Conservation (phyloP, 2,113 vertebrate species). For the Rhinolophus ferrumequinum region DNA sequence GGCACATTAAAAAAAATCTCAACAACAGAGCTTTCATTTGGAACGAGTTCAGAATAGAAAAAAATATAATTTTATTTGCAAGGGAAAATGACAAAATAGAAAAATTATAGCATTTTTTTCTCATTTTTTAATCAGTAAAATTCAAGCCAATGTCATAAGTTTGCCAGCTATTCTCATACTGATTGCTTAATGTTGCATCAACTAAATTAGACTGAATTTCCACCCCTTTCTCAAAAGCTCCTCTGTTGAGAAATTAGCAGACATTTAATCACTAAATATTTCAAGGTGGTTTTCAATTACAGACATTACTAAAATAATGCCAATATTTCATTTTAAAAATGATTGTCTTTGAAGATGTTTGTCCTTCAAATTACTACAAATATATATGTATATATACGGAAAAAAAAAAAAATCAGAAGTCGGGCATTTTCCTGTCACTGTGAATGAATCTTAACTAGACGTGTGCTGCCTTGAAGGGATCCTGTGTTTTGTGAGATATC, state of each 20-base stretch:
- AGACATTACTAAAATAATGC: background rate
- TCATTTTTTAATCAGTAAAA: background rate
- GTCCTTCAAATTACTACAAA: background rate
- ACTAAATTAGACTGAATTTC: background rate
- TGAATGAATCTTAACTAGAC: slow-evolving; percentile 22
- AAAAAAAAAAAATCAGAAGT: background rate
- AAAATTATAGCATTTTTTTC: background rate
- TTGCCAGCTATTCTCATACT: background rate
- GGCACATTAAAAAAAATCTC: background rate
- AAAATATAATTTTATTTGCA: background rate
- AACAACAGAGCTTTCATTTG: background rate
- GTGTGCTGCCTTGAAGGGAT: background rate
- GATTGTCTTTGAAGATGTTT: background rate
- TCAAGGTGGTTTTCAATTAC: background rate
- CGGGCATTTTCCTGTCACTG: background rate
- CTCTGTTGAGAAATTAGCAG: slow-evolving; percentile 30
- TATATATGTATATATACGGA: too few species aligned
- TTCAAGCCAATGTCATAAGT: background rate
- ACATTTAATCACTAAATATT: slow-evolving; percentile 11
- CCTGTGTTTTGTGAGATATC: slow-evolving; percentile 61
- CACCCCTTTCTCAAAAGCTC: background rate
- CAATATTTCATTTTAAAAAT: background rate
- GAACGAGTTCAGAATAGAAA: background rate
- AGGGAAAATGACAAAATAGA: background rate
- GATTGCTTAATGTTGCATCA: background rate